Evolutionary conservation across 2,888 invertebrate species (phyloP).

Genomic region (Megalurothrips usitatus): DNA sequence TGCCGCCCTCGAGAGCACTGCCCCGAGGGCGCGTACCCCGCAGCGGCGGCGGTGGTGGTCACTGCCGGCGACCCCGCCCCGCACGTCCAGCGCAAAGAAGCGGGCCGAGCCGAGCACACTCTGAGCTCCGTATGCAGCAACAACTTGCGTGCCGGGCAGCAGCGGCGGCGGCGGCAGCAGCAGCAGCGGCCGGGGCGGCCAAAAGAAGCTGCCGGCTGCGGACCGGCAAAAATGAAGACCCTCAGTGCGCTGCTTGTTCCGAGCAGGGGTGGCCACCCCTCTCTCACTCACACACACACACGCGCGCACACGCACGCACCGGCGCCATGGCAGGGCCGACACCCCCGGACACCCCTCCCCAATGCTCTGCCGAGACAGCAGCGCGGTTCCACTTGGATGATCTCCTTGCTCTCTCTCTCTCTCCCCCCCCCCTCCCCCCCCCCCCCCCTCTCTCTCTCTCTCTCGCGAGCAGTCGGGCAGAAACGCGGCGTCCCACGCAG

Average conservation of each 20-base stretch:
- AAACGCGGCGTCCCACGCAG: no score
- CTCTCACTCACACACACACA: no score
- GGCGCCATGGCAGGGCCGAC: neutral
- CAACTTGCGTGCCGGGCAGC: neutral
- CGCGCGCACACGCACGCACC: neutral
- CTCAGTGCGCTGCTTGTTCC: neutral
- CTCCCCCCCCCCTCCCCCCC: no score
- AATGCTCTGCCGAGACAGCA: neutral
- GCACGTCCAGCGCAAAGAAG: no score
- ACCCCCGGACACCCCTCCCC: neutral
- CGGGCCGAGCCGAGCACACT: no score
- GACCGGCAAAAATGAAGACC: constrained; percentile 21
- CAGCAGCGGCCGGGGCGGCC: neutral
- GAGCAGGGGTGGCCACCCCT: no score
- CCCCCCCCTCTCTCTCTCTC: no score
- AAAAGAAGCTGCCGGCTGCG: neutral
- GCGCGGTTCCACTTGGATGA: no score
- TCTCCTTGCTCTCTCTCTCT: no score
- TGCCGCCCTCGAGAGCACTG: neutral
- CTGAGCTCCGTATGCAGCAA: no score
- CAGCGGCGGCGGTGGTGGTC: neutral
- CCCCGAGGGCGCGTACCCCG: no score
- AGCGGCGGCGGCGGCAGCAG: neutral
- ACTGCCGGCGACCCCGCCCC: neutral
- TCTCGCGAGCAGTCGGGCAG: no score